Evolutionary conservation across 2,888 invertebrate genomes (phyloP), one percentile per base, ranked within the genome.

Genomic region (Scaptomyza parva): DNA sequence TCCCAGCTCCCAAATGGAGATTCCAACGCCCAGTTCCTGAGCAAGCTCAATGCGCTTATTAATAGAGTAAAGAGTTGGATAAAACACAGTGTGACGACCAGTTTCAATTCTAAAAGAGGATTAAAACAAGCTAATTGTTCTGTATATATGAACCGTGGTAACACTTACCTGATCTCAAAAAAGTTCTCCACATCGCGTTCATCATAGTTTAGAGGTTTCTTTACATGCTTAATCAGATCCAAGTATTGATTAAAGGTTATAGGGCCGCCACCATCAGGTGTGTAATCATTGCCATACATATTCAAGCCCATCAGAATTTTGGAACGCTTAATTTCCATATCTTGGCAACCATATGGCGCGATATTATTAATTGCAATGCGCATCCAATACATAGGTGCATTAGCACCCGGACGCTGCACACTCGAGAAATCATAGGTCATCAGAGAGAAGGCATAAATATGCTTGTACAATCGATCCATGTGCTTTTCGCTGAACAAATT

Each of bases 401-500:
- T 98, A 0, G 98, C 97, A 40, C 96, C 96, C 83, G 97, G 97
- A 83, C 95, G 94, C 89, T 96, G 95, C 11, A 95, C 93, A 90
- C 92, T 96, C 2, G 98, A 98, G 91, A 94, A 98, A 91, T 99
- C 98, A 89, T 99, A 99, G 0, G 98, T 98, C 98, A 98, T 98
- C n/a, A 99, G 93, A 30, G 98, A 98, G 89, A 98, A 97, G 22
- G 95, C 96, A 84, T 95, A 95, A 0, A 98, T 94, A 90, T 95
- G 93, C 5, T 95, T 94, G 68, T 95, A 95, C 50, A 98, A 93
- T 45, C 94, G 93, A 84, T 96, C 94, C 90, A 97, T 97, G 76
- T 97, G 95, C 73, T 95, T 93, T 57, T 94, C 92, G 28, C 93
- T 93, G 91, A 98, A 97, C 78, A 95, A 93, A 85, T 95, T 95